These are phyloP conservation scores for Andrena dorsata DNA, from an alignment of 2,888 invertebrate species.

Conservation along the genomic window DNA sequence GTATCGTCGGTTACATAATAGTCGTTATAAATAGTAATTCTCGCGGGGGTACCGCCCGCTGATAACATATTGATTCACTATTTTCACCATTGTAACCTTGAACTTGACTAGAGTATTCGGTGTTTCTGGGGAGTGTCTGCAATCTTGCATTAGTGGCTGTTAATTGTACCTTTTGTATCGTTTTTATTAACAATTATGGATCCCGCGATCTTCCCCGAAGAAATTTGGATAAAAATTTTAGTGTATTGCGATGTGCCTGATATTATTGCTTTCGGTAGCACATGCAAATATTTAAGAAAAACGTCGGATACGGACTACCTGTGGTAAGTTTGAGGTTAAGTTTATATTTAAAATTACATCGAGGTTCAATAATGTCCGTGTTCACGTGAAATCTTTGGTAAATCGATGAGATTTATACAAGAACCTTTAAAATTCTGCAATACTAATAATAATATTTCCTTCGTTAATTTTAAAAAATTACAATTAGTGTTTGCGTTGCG, in stretches of 20 bases:
- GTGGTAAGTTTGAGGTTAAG: constrained; percentile 82
- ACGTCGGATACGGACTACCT: constrained; percentile 83
- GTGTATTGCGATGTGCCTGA: constrained; percentile 84
- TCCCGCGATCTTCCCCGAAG: constrained; percentile 84
- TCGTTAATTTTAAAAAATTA: neutral
- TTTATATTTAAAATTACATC: constrained; percentile 47
- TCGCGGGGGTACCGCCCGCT: constrained; percentile 33
- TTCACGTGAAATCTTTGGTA: neutral
- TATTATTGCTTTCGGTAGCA: constrained; percentile 84
- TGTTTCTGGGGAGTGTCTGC: constrained; percentile 82
- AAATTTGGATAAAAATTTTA: constrained; percentile 85
- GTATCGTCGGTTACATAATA: constrained; percentile 17
- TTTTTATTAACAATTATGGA: constrained; percentile 80
- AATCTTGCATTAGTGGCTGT: constrained; percentile 72
- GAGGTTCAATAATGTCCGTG: constrained; percentile 29
- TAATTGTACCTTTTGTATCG: constrained; percentile 73
- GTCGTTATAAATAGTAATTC: constrained; percentile 16
- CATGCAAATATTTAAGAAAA: constrained; percentile 84
- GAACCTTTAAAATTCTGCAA: neutral
- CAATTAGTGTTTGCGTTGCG: neutral
- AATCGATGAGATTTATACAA: neutral
- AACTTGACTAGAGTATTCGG: constrained; percentile 83
- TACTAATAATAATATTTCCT: neutral
- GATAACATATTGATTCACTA: constrained; percentile 66
- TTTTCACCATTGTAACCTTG: constrained; percentile 80